Base-by-base conservation (phyloP, 2,888 invertebrate species). In the Dolichomitus sp. region DNA sequence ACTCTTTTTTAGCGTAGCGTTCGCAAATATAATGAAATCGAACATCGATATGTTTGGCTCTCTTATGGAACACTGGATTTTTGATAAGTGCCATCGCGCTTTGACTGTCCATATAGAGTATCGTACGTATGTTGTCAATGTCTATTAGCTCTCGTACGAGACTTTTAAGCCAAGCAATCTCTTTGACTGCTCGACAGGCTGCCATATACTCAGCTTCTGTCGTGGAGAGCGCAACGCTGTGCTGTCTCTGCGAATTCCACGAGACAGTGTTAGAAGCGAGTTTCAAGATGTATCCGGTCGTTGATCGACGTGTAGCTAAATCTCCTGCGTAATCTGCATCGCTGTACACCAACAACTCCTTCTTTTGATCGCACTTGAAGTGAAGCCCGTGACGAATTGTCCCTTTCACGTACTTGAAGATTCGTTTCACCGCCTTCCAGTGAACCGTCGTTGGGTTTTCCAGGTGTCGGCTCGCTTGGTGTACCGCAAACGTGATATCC, bases 131-230 rank as follows among this genome's bases (percentile, higher is more conserved):
- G n/a, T 59, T 63, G 40, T 73, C 72, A 40, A 54, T 19, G 57
- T 84, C 57, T 33, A 78, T 81, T 50, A 88, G 77, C 23, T 86
- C 86, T n/a, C 59, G n/a, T 11, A 89, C 17, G 14, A 91, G 72
- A 50, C 77, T 68, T 19, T 82, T 83, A 23, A 88, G 54, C 89
- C 90, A 89, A 0, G 88, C 50, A 1, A 82, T 66, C 78, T 90
- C 89, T 75, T 86, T 88, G 0, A 84, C 83, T 5, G 87, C 85
- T 30, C 84, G 80, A 30, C 81, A 83, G 9, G 90, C 88, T 0
- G 90, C 89, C 17, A 90, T 82, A 59, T 87, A 88, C 54, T 91
- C 89, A 2, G 89, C 88, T 63, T 90, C 90, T 0, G 87, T 87
- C 0, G 88, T 88, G 3, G 87, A 86, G 0, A 83, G 63, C 0